Conservation (phyloP, 2,797 vertebrate species). For the Hemitrygon akajei region DNA sequence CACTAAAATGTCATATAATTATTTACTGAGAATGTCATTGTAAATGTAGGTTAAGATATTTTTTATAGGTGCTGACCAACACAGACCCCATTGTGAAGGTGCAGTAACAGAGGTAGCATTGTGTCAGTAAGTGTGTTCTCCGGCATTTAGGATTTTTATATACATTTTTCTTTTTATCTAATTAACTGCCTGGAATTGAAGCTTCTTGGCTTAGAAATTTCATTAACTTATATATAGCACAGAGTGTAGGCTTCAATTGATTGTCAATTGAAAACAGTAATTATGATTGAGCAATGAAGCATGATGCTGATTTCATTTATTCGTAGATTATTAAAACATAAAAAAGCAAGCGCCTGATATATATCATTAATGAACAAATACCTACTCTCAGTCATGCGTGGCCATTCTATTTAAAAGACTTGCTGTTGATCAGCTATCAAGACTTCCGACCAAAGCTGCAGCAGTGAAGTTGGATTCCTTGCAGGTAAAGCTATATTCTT, state of each 20-base stretch:
- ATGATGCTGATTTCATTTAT: background rate
- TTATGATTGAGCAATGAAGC: constrained; percentile 1
- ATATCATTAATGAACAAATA: constrained; percentile 10
- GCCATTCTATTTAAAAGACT: background rate
- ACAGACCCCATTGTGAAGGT: background rate
- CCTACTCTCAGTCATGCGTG: background rate
- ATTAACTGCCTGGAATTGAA: background rate
- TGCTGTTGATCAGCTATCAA: background rate
- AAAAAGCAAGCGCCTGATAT: background rate
- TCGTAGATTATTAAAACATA: constrained; percentile 7
- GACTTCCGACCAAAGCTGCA: background rate
- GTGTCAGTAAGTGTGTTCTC: background rate
- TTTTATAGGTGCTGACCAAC: background rate
- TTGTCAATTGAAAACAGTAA: background rate
- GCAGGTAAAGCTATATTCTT: background rate
- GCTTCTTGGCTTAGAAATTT: background rate
- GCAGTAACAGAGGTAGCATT: background rate
- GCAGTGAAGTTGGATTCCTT: background rate
- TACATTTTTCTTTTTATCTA: background rate
- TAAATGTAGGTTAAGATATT: background rate
- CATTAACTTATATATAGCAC: background rate
- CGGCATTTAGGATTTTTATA: background rate
- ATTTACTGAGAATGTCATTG: background rate
- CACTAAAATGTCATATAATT: background rate
- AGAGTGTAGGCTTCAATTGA: background rate